A percentile compares a stretch with the other conserved stretches of the same genome.
phyloP scores from a whole-genome alignment of 2,797 vertebrate species.

The Myripristis murdjan region DNA sequence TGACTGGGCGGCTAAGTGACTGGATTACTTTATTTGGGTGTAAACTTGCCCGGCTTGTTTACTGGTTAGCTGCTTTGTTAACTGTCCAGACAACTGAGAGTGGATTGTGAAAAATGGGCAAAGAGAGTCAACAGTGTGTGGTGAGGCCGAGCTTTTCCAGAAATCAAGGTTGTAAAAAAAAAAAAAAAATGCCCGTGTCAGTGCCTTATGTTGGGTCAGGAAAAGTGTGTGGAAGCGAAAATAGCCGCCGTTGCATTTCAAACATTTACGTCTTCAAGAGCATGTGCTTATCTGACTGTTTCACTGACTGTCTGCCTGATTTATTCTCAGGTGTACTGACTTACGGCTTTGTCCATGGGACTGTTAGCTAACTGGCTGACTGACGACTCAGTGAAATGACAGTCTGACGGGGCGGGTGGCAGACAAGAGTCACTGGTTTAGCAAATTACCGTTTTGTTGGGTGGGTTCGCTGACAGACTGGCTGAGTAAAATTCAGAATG shows the following conservation, averaged over 20 bases:
- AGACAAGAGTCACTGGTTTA: no score
- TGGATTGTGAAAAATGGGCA: background rate
- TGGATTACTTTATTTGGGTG: background rate
- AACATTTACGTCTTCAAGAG: constrained; percentile 35
- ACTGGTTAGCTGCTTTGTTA: no score
- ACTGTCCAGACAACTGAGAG: background rate
- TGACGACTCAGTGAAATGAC: no score
- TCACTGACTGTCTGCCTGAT: constrained; percentile 11
- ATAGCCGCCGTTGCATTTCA: constrained; percentile 11
- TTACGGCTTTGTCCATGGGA: background rate
- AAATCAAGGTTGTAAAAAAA: background rate
- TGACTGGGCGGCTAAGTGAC: constrained; percentile 46
- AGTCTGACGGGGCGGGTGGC: no score
- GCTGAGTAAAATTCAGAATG: constrained; percentile 16
- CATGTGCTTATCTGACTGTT: constrained; percentile 20
- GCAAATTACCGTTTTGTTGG: background rate
- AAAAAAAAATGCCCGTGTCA: no score
- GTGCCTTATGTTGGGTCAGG: no score
- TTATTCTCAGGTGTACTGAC: constrained; percentile 20
- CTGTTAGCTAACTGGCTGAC: no score
- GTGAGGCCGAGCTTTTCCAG: no score
- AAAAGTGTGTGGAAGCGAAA: no score
- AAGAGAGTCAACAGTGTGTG: background rate
- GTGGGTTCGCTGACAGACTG: constrained; percentile 16
- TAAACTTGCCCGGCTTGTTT: background rate